Base-by-base conservation (phyloP, 1,140 invertebrate genomes). In the Diachasma alloeum region DNA sequence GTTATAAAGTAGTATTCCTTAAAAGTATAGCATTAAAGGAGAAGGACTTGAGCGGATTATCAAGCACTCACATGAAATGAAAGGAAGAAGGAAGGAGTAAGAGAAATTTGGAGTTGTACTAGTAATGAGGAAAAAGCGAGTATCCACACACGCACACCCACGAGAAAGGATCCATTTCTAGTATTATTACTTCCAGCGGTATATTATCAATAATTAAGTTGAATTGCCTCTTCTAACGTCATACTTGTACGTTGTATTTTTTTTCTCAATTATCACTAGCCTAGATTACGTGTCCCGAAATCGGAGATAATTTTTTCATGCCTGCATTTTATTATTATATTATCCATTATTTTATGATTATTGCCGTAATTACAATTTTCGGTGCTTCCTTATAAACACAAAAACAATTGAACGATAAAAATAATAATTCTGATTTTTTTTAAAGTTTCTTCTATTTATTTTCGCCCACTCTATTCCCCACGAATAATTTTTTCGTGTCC, bases 371-470 rank as follows among this genome's bases (percentile, higher is more conserved):
- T 63, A 19, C 19, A 15, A 63, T 63, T 63, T 31, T 63, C 24
- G 59, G 59, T 63, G 59, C 59, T 63, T 63, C 59, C 59, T 63
- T 63, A 63, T 19, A 63, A 8, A 22, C 4, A 48, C 11, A 56
- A 8, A n/a, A 56, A 42, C 4, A 53, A 13, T 53, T 53, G n/a
- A 63, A 56, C 4, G 48, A 56, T 6, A 56, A 63, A 63, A 63
- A 63, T 63, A 26, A 63, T 63, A 31, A 63, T 63, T 63, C 24
- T 63, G 59, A 63, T 31, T 63, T 63, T 59, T 59, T 63, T 63
- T 24, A 17, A 31, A 26, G 24, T 63, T 26, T 63, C 4, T 15
- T 26, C 19, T 31, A 26, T 63, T 63, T 63, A 63, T 63, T 63
- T 26, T 63, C 11, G 9, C 59, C 59, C 11, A 63, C n/a, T 3